Evolutionary conservation across 2,113 vertebrate species (phyloP), one percentile per base, ranked within the genome.

Genomic region (Stigmatopora nigra): DNA sequence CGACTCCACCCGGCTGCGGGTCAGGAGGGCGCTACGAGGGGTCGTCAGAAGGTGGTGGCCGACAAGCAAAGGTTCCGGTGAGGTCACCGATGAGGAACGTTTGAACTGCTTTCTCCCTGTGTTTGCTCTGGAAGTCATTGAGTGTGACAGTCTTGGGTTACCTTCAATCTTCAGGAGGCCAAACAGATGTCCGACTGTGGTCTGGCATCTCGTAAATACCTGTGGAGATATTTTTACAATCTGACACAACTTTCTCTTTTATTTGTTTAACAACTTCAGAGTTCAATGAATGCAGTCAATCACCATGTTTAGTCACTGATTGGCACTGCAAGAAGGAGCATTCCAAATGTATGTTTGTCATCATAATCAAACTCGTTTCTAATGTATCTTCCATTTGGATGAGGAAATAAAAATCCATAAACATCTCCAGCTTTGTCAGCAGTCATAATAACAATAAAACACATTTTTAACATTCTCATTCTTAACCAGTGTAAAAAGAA

Each of bases 141-240:
- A 82, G 78, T 79, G 77, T 71, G 69, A 77, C 76, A 69, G 76
- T 62, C 3, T 79, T 60, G 6, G 81, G 85, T 78, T 84, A 71
- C 22, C 16, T 71, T 85, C 78, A 77, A 76, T 79, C 82, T 22
- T 6, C 59, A 45, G 59, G 71, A 73, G 65, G 72, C 60, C 61
- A 72, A 83, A 80, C 86, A 85, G 78, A 88, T 86, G 80, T 86
- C 70, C 61, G 66, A 75, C 22, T 17, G 22, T 12, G 66, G 67
- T 72, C 72, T 72, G 74, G 31, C 72, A 52, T 58, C 51, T 76
- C 69, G 31, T 64, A 73, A 75, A 80, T 70, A 70, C 57, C 64
- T 65, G 31, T 65, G 47, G 56, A 63, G 58, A 69, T 71, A 71
- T 80, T 76, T 71, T 64, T 58, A 25, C 69, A 41, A 59, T 72